phyloP scores from a whole-genome alignment of 2,888 invertebrate genomes.

The Chrysolina haemoptera region DNA sequence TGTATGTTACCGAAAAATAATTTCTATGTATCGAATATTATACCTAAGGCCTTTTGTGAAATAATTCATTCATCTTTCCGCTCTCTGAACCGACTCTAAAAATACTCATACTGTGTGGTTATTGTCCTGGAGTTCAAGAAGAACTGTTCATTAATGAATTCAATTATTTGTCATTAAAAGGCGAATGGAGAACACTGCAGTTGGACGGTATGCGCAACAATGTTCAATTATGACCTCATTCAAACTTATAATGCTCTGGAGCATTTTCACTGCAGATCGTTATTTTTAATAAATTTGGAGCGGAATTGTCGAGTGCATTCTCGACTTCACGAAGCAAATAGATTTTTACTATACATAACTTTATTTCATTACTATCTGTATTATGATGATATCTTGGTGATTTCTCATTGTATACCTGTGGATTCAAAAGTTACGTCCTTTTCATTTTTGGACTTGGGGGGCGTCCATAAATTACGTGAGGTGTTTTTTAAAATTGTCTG shows the following conservation, averaged over 20 bases:
- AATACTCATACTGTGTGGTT: neutral
- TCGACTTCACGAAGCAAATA: neutral
- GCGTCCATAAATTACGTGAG: too few relatives aligned
- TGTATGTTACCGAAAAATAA: too few relatives aligned
- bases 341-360: neutral
- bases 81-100: too few relatives aligned
- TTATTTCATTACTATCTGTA: too few relatives aligned
- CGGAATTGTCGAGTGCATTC: conserved; percentile 21
- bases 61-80: too few relatives aligned
- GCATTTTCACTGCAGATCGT: conserved; percentile 46
- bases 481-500: too few relatives aligned
- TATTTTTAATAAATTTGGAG: conserved; percentile 47
- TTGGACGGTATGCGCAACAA: conserved; percentile 45
- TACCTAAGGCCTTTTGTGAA: too few relatives aligned
- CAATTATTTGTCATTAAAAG: conserved; percentile 53
- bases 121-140: neutral
- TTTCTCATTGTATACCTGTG: too few relatives aligned
- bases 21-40: too few relatives aligned
- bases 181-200: conserved; percentile 19
- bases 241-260: conserved; percentile 38
- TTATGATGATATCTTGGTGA: too few relatives aligned
- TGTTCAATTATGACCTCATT: conserved; percentile 58
- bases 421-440: too few relatives aligned
- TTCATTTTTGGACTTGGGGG: too few relatives aligned
- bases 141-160: conserved; percentile 57